A percentile compares a stretch with the other conserved stretches of the same genome.
phyloP scores from a whole-genome alignment of 2,888 invertebrate genomes.

The Acleris laterana region DNA sequence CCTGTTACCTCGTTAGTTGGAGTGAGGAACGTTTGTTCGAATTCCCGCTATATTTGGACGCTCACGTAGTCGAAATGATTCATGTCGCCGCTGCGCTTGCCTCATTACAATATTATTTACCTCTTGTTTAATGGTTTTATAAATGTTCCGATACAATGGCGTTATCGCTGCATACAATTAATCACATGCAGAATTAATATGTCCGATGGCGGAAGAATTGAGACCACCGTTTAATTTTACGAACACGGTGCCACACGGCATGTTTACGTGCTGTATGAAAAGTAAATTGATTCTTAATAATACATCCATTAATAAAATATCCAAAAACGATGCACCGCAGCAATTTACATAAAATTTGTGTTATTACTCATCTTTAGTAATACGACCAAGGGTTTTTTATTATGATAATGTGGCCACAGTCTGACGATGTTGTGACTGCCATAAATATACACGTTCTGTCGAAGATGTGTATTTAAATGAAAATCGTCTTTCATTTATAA shows the following conservation, averaged over 20 bases:
- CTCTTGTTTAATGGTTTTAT: conserved; percentile 29
- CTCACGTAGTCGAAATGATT: conserved; percentile 32
- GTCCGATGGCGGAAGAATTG: conserved; percentile 53
- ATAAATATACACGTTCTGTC: conserved; percentile 28
- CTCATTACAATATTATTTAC: conserved; percentile 32
- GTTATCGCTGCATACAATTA: conserved; percentile 45
- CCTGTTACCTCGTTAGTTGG: conserved; percentile 35
- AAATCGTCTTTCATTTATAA: conserved; percentile 24
- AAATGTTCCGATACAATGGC: conserved; percentile 40
- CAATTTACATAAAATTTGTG: conserved; percentile 70
- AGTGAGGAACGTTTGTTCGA: conserved; percentile 30
- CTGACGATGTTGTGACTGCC: conserved; percentile 2
- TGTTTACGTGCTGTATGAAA: conserved; percentile 51
- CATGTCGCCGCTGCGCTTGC: conserved; percentile 27
- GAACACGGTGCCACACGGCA: conserved; percentile 48
- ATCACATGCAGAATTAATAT: conserved; percentile 46
- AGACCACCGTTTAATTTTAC: conserved; percentile 47
- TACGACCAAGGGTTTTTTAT: conserved; percentile 44
- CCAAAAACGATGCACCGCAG: conserved; percentile 57
- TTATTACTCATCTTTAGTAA: conserved; percentile 46
- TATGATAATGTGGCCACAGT: conserved; percentile 14
- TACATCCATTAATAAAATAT: conserved; percentile 65
- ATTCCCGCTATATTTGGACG: conserved; percentile 26
- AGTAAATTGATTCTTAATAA: conserved; percentile 79
- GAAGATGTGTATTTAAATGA: conserved; percentile 26